A percentile compares a stretch with the other conserved stretches of the same genome.
Conservation (phyloP, 2,113 vertebrate genomes). For the Beaufortia kweichowensis region DNA sequence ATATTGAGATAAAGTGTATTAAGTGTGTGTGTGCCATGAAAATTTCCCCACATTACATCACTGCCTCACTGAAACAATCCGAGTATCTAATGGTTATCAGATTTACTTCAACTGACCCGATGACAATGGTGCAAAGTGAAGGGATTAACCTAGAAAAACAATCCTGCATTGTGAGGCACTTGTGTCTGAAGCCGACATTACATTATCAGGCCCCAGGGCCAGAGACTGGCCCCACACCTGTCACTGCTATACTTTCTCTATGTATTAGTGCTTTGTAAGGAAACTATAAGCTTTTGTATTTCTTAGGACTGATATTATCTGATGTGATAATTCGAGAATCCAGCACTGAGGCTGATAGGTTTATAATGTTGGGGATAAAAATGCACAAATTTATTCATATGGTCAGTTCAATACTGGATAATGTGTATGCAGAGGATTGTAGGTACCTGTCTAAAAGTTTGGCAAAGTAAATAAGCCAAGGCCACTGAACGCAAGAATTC, state of each 20-base stretch:
- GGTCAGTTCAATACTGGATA: not conserved
- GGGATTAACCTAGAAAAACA: conserved; percentile 44
- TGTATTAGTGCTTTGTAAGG: no score
- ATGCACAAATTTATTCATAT: not conserved
- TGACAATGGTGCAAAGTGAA: conserved; percentile 40
- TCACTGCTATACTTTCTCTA: not conserved
- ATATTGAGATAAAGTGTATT: not conserved
- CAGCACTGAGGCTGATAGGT: not conserved
- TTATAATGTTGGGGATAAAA: not conserved
- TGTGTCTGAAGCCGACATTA: conserved; percentile 15
- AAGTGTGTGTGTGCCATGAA: not conserved
- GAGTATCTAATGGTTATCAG: conserved; percentile 7
- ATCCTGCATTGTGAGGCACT: conserved; percentile 18
- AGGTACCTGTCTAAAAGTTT: not conserved
- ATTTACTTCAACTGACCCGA: conserved; percentile 16
- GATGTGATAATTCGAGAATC: not conserved
- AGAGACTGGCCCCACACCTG: conserved; percentile 18
- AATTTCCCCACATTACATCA: not conserved
- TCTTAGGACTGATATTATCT: not conserved
- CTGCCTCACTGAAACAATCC: not conserved
- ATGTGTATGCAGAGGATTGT: not conserved
- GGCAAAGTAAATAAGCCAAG: not conserved
- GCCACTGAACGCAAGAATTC: no score
- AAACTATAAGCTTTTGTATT: not conserved
- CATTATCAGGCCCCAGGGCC: not conserved